phyloP scores from a whole-genome alignment of 2,113 vertebrate genomes.

The Melanerpes formicivorus region DNA sequence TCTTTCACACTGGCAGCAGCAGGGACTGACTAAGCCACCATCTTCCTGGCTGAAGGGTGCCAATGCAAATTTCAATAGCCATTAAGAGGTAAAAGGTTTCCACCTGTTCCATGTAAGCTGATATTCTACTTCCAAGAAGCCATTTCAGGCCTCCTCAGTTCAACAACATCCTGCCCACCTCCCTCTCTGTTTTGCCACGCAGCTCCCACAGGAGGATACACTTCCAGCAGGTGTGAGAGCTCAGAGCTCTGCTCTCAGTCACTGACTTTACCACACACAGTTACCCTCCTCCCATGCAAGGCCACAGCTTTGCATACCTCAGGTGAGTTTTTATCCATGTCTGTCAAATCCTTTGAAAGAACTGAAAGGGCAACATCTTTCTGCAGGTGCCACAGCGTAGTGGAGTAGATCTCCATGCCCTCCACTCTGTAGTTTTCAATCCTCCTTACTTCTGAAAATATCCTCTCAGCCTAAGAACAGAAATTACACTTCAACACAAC shows the following conservation, averaged over 20 bases:
- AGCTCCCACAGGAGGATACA: not conserved
- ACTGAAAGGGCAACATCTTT: slow-evolving; percentile 96
- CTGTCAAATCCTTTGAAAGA: slow-evolving; percentile 96
- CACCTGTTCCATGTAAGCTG: not conserved
- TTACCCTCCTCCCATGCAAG: not conserved
- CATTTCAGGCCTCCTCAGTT: not conserved
- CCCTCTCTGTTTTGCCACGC: not conserved
- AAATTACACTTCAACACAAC: not conserved
- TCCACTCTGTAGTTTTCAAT: slow-evolving; percentile 96
- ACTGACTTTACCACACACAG: not conserved
- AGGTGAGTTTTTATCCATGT: slow-evolving; percentile 98
- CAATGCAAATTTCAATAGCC: not conserved
- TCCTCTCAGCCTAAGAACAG: slow-evolving; percentile 87
- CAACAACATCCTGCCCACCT: not conserved
- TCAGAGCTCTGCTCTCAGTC: not conserved
- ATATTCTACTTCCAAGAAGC: not conserved
- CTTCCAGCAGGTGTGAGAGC: not conserved
- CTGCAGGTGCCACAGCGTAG: slow-evolving; percentile 97
- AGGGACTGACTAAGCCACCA: not conserved
- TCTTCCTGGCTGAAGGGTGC: not conserved
- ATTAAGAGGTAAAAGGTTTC: not conserved
- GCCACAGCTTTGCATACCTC: slow-evolving; percentile 78
- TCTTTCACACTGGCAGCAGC: not conserved
- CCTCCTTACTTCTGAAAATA: slow-evolving; percentile 95
- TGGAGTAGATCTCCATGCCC: slow-evolving; percentile 98